Conservation (phyloP, 2,888 invertebrate species). For the Sialis fuliginosa region DNA sequence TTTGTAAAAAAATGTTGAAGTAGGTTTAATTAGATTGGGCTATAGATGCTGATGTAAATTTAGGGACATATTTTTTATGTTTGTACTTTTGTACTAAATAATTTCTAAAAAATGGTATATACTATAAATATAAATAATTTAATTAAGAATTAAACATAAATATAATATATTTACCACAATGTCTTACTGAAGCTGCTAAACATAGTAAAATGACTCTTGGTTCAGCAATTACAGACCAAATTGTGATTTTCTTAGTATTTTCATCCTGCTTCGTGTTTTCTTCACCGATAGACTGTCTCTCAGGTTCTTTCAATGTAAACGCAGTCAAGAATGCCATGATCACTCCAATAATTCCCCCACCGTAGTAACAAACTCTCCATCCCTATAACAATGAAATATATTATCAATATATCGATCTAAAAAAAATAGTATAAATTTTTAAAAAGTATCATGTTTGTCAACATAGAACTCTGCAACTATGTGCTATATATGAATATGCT, state of each 20-base stretch:
- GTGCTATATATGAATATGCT: too few species aligned
- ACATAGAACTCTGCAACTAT: background rate
- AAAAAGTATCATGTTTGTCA: background rate
- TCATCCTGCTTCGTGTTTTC: slow-evolving; percentile 15
- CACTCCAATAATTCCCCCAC: slow-evolving; percentile 58
- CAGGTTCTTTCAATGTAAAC: slow-evolving; percentile 59
- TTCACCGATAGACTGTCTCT: slow-evolving; percentile 57
- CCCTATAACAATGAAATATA: slow-evolving; percentile 29
- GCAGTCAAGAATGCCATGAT: slow-evolving; percentile 53
- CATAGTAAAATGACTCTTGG: slow-evolving; percentile 65
- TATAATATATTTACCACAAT: slow-evolving; percentile 43
- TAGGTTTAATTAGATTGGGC: too few species aligned
- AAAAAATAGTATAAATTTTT: background rate
- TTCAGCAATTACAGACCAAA: slow-evolving; percentile 61
- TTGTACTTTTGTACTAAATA: too few species aligned
- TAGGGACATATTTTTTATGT: too few species aligned
- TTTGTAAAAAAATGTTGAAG: too few species aligned
- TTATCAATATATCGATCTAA: background rate
- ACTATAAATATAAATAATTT: too few species aligned
- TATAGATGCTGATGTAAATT: too few species aligned
- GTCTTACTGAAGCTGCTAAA: slow-evolving; percentile 73
- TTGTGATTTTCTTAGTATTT: slow-evolving; percentile 28
- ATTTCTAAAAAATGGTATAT: too few species aligned
- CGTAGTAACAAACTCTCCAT: slow-evolving; percentile 71
- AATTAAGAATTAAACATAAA: too few species aligned